These are phyloP conservation scores for Lepidurus apus DNA, from an alignment of 1,140 invertebrate species.

Conservation along the genomic window DNA sequence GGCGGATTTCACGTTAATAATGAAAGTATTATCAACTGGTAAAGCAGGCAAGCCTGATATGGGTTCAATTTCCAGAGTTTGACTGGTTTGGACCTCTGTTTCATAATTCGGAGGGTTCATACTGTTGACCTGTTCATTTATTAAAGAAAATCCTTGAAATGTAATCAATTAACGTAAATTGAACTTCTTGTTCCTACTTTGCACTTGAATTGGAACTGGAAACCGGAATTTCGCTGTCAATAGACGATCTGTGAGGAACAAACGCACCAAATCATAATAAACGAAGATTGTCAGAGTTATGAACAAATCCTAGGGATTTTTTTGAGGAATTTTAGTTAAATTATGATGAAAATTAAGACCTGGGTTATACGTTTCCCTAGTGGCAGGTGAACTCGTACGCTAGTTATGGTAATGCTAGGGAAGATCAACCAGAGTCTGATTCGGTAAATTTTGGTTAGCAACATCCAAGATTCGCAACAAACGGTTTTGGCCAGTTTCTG, in stretches of 20 bases:
- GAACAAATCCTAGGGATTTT: not conserved
- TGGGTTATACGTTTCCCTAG: not conserved
- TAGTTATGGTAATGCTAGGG: not conserved
- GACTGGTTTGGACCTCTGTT: not conserved
- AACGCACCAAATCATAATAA: not conserved
- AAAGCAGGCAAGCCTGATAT: not conserved
- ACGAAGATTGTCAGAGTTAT: not conserved
- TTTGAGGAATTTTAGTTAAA: not conserved
- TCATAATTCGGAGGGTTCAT: not conserved
- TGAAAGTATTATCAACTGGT: not conserved
- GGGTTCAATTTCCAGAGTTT: not conserved
- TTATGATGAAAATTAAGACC: not conserved
- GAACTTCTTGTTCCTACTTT: not conserved
- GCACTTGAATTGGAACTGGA: not conserved
- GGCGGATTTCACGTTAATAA: not conserved
- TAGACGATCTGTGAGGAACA: not conserved
- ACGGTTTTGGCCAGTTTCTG: not conserved
- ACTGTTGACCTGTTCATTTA: not conserved
- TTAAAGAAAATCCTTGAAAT: not conserved
- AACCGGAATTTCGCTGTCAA: not conserved
- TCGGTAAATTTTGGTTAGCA: not conserved
- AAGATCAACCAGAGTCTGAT: not conserved
- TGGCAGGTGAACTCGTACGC: not conserved
- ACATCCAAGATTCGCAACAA: not conserved
- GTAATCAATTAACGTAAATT: not conserved